Base-by-base conservation (phyloP, 2,888 invertebrate genomes). In the Spodoptera littoralis region DNA sequence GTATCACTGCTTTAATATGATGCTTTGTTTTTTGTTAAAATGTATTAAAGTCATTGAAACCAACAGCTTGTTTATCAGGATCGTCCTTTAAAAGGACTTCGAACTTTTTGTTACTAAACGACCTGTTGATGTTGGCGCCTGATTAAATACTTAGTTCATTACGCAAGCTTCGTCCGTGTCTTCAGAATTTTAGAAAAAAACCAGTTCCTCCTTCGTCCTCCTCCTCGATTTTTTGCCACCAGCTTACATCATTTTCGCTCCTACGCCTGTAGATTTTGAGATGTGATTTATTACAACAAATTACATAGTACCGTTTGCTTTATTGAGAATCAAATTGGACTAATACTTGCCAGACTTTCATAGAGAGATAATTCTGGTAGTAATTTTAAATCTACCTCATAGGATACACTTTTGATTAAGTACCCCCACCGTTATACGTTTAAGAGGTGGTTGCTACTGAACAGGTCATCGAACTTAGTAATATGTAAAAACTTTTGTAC, bases 271-370 rank as follows among this genome's bases (percentile, higher is more conserved):
- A 46, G 22, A 5, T 30, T 47, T 22, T 51, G 44, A 47, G 18
- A 22, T 56, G 36, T 63, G 47, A 56, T 67, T 67, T 70, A 70
- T 70, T 63, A 27, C 64, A 5, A 47, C 27, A 57, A 69, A 69
- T 73, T 64, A 69, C 59, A 44, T 11, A 55, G 48, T 48, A 44
- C 27, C 30, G 24, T 49, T 57, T n/a, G 18, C 30, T 8, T 47
- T 30, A 27, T 41, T 36, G 0, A 22, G 22, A 47, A 59, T 44
- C 2, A 18, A 22, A 27, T 47, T 4, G 2, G 24, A 4, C 22
- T 1, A 50, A 43, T 3, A 43, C 43, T 36, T 18, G 53, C 43
- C 5, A 53, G 36, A 13, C 5, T 27, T 56, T 41, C 27, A 36
- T 36, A 9, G 36, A 36, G 36, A 27, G 2, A 13, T 43, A 11